phyloP scores from a whole-genome alignment of 2,797 vertebrate species.

The Coregonus ussuriensis region DNA sequence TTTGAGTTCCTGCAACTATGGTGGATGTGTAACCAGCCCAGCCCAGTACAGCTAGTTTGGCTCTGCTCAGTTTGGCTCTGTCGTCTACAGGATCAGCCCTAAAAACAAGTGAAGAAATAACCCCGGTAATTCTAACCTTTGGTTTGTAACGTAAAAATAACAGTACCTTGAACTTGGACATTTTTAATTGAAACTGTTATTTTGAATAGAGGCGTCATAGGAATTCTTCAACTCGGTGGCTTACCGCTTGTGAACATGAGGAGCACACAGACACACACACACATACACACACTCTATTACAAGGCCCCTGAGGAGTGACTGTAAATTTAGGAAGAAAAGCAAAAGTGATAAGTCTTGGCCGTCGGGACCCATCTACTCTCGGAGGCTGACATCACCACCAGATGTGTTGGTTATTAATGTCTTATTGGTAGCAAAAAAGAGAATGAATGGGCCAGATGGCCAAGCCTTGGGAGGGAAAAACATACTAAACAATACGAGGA shows the following conservation, averaged over 20 bases:
- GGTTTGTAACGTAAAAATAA: neutral
- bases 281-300: neutral
- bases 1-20: neutral
- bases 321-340: neutral
- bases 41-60: neutral
- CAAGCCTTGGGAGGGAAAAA: neutral
- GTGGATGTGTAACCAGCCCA: neutral
- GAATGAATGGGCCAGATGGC: neutral
- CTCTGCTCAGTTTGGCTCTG: too few species aligned
- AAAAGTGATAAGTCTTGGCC: neutral
- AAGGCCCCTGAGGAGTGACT: neutral
- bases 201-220: neutral
- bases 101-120: too few species aligned
- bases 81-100: too few species aligned
- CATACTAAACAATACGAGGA: neutral
- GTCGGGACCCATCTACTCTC: neutral
- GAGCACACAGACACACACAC: neutral
- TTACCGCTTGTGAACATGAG: neutral
- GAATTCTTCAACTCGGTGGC: neutral
- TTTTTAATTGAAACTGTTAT: neutral
- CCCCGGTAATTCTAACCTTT: neutral
- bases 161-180: too few species aligned
- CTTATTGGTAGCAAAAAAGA: neutral
- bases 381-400: neutral
- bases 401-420: constrained; percentile 4